These are phyloP conservation scores for Euwallacea similis DNA, from an alignment of 1,140 invertebrate species.

Conservation along the genomic window DNA sequence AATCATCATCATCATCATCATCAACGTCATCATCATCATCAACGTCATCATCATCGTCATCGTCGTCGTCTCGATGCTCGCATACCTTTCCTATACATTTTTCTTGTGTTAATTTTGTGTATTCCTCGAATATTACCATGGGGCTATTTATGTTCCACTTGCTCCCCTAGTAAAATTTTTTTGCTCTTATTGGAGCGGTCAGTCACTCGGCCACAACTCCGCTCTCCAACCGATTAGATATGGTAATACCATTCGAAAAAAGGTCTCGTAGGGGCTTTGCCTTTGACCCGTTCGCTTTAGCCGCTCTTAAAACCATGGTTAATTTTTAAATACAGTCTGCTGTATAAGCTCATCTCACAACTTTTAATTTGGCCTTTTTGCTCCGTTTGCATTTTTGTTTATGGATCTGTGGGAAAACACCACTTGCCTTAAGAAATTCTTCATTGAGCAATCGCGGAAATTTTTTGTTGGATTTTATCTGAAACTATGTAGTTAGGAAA, in stretches of 20 bases:
- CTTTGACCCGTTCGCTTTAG: slow-evolving; percentile 27
- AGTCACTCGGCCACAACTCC: slow-evolving; percentile 26
- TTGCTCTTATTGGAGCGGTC: slow-evolving; percentile 33
- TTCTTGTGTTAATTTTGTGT: not conserved
- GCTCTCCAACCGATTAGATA: slow-evolving; percentile 27
- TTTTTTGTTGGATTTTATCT: not conserved
- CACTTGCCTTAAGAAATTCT: too few relatives aligned
- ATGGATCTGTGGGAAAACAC: slow-evolving; percentile 27
- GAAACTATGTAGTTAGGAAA: not conserved
- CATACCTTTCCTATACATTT: too few relatives aligned
- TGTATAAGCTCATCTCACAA: slow-evolving; percentile 25
- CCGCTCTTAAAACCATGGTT: slow-evolving; percentile 35
- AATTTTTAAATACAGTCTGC: slow-evolving; percentile 34
- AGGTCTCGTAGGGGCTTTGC: slow-evolving; percentile 34
- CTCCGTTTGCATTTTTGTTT: slow-evolving; percentile 10
- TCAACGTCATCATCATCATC: too few relatives aligned
- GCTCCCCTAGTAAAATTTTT: slow-evolving; percentile 22
- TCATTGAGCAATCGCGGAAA: not conserved
- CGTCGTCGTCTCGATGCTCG: too few relatives aligned
- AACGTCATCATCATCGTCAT: too few relatives aligned
- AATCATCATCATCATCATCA: too few relatives aligned
- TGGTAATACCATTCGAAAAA: slow-evolving; percentile 35
- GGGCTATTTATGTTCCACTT: not conserved
- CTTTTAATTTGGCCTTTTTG: slow-evolving; percentile 22
- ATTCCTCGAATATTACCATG: not conserved